These are phyloP conservation scores for Coenonympha glycerion DNA, from an alignment of 2,888 invertebrate genomes.

Conservation along the genomic window DNA sequence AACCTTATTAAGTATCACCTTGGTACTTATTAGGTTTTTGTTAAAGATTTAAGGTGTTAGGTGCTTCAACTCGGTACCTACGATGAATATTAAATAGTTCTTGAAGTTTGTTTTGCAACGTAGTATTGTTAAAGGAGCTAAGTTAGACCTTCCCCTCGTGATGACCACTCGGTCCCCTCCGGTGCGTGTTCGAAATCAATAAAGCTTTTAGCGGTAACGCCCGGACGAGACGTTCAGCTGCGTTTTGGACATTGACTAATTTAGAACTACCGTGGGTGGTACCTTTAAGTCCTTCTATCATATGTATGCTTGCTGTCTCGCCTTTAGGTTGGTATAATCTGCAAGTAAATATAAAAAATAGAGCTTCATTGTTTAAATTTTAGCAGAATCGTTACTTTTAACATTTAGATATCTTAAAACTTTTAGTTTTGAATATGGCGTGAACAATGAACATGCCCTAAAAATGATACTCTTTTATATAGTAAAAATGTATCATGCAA, in stretches of 20 bases:
- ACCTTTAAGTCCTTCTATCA: not conserved
- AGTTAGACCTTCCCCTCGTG: slow-evolving; percentile 17
- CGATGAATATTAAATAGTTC: not conserved
- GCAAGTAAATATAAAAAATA: too few species aligned
- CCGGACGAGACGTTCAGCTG: slow-evolving; percentile 29
- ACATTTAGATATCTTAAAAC: too few species aligned
- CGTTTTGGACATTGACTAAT: slow-evolving; percentile 18
- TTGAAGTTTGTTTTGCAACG: not conserved
- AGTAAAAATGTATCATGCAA: too few species aligned
- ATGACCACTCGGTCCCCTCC: slow-evolving; percentile 26
- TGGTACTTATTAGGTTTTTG: too few species aligned
- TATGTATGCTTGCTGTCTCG: too few species aligned
- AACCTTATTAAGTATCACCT: too few species aligned
- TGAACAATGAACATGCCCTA: too few species aligned
- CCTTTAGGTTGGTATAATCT: too few species aligned
- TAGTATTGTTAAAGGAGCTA: slow-evolving; percentile 3
- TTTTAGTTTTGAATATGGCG: too few species aligned
- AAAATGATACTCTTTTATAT: too few species aligned
- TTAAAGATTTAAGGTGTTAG: not conserved
- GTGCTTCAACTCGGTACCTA: not conserved
- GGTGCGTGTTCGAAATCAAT: slow-evolving; percentile 49
- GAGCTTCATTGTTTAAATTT: too few species aligned
- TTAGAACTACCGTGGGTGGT: not conserved
- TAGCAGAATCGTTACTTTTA: too few species aligned
- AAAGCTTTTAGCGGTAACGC: slow-evolving; percentile 58